These are phyloP conservation scores for Condylostylus longicornis DNA, from an alignment of 1,140 invertebrate species.

Conservation along the genomic window DNA sequence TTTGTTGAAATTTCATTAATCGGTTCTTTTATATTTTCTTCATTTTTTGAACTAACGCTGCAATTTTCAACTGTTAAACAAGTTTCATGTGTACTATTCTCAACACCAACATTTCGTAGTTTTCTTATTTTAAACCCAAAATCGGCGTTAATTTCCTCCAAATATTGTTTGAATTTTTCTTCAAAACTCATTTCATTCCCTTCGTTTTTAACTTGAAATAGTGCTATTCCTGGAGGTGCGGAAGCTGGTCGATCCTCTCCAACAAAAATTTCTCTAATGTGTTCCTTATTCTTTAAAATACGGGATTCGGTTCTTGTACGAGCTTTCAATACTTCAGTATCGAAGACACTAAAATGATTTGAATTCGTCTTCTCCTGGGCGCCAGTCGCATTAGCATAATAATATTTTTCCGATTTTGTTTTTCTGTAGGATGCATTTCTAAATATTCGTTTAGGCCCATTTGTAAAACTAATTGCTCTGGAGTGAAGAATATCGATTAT, in stretches of 20 bases:
- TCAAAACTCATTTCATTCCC: conserved; percentile 18
- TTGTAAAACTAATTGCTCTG: conserved; percentile 13
- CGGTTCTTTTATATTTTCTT: too few relatives aligned
- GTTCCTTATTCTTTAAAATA: conserved; percentile 56
- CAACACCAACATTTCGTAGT: conserved; percentile 6
- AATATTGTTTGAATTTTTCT: conserved; percentile 26
- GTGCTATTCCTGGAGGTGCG: conserved; percentile 36
- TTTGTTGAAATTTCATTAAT: too few relatives aligned
- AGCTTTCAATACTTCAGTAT: conserved; percentile 54
- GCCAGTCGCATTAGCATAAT: conserved; percentile 41
- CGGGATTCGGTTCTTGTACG: conserved; percentile 61
- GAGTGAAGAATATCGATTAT: conserved; percentile 28
- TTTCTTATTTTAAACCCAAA: conserved; percentile 37
- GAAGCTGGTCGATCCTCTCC: conserved; percentile 48
- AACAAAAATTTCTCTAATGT: conserved; percentile 64
- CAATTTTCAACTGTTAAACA: too few relatives aligned
- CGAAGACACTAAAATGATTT: conserved; percentile 41
- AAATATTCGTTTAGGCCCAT: conserved; percentile 2
- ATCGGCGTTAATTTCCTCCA: conserved; percentile 29
- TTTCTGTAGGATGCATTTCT: conserved; percentile 32
- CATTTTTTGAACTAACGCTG: too few relatives aligned
- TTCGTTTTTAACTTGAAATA: conserved; percentile 9
- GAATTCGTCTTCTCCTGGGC: conserved; percentile 22
- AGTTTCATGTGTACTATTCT: too few relatives aligned
- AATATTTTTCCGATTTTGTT: conserved; percentile 21